Evolutionary conservation across 2,888 invertebrate species (phyloP).

Genomic region (Trisateles emortualis): DNA sequence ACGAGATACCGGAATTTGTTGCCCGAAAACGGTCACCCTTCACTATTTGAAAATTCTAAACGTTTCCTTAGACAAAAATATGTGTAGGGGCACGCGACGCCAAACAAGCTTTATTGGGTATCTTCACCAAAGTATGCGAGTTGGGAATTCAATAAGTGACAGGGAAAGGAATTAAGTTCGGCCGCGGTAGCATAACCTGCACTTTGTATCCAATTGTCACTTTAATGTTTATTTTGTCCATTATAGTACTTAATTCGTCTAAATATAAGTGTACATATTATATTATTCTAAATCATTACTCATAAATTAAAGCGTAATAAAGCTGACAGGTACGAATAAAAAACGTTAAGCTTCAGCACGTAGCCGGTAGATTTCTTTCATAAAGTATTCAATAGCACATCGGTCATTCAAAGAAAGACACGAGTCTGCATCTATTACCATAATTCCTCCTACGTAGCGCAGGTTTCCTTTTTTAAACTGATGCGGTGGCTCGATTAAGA

Average conservation of each 20-base stretch:
- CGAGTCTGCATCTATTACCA: constrained; percentile 53
- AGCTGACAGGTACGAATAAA: neutral
- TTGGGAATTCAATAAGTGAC: constrained; percentile 82
- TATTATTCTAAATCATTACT: too few relatives aligned
- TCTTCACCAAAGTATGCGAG: constrained; percentile 78
- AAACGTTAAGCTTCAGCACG: constrained; percentile 6
- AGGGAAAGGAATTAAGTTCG: constrained; percentile 76
- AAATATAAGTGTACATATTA: neutral
- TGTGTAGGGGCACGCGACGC: constrained; percentile 71
- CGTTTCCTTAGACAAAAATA: constrained; percentile 76
- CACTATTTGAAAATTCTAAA: constrained; percentile 78
- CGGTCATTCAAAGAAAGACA: constrained; percentile 47
- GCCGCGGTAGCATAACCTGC: constrained; percentile 62
- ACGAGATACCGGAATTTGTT: constrained; percentile 74
- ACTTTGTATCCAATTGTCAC: constrained; percentile 64
- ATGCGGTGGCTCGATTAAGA: constrained; percentile 81
- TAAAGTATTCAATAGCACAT: constrained; percentile 49
- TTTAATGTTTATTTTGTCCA: constrained; percentile 53
- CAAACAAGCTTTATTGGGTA: constrained; percentile 83
- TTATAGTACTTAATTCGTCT: constrained; percentile 6
- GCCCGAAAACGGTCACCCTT: constrained; percentile 65
- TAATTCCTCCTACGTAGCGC: constrained; percentile 56
- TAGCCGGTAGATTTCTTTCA: constrained; percentile 38
- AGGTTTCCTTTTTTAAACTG: constrained; percentile 69
- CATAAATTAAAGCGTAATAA: too few relatives aligned